Base-by-base conservation (phyloP, 1,140 invertebrate species). In the Drosophila hydei region DNA sequence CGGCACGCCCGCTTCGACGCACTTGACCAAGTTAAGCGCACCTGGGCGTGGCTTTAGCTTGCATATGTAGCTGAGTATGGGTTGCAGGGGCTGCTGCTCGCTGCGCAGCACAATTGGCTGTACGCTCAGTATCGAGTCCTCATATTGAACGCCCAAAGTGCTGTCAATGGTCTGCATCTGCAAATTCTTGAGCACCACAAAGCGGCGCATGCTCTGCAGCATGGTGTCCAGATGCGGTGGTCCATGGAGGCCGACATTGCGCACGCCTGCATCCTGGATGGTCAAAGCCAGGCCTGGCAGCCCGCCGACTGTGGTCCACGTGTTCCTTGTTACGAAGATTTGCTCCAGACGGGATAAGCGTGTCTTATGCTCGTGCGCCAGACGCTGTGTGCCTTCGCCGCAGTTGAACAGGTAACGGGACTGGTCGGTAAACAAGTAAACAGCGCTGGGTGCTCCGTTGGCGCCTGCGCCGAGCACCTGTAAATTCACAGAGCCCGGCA, bases 341-440 rank as follows among this genome's bases (percentile, higher is more conserved):
- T 98, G 95, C 61, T 97, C 95, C 56, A 97, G 85, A 80, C 95
- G 95, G 0, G 95, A 92, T 4, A 98, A 83, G 85, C 96, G 97
- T 72, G 95, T 94, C 93, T 96, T 97, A 90, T 98, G 95, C 91
- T 98, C 97, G 90, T 96, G 94, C 2, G 96, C 95, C 55, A 98
- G 89, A 30, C 97, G 93, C 92, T 99, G 98, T 7, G 95, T 96
- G 16, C 97, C 96, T 93, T 99, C 97, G 0, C 97, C 97, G 92
- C 97, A 99, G 90, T 99, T 99, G 80, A 99, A 98, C 0, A 99
- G 81, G 90, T 98, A 98, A 58, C 95, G 94, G 30, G 93, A 94
- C 72, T 96, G 95, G 90, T 97, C 96, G 0, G 96, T 95, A 63
- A 95, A 95, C 3, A 97, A 89, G 90, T 96, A 97, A 2, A 98